A percentile compares a stretch with the other conserved stretches of the same genome.
Evolutionary conservation across 92 coral and sea anemone species (phyloP).

Genomic region (Scolanthus callimorphus): DNA sequence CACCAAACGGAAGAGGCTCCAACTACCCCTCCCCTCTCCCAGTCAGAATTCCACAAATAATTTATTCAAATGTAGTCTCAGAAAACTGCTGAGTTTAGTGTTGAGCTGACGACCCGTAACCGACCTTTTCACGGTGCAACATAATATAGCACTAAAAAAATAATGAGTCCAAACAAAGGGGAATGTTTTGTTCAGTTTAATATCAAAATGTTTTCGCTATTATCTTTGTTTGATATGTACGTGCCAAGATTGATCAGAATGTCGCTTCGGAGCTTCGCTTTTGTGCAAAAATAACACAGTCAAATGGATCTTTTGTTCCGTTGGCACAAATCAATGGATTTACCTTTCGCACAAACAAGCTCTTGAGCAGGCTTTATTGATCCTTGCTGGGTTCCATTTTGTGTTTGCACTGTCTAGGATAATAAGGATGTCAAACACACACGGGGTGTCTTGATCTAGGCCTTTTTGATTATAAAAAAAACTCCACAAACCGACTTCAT

Average conservation of each 20-base stretch:
- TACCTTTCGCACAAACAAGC: background rate
- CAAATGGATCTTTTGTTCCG: background rate
- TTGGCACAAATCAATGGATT: background rate
- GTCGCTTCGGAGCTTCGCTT: background rate
- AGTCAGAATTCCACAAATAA: too few species aligned
- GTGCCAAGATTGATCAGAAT: background rate
- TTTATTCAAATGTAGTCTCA: too few species aligned
- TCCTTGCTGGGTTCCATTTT: background rate
- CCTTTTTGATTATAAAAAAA: background rate
- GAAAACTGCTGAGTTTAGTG: too few species aligned
- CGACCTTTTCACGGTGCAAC: too few species aligned
- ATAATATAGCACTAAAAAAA: too few species aligned
- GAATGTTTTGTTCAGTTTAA: too few species aligned
- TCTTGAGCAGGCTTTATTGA: background rate
- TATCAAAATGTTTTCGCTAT: too few species aligned
- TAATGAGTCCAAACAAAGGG: too few species aligned
- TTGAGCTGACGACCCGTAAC: too few species aligned
- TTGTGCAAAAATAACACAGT: background rate
- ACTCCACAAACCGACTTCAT: background rate
- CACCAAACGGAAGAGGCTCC: too few species aligned
- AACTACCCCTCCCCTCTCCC: too few species aligned
- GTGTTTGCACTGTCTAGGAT: background rate
- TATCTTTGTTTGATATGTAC: too few species aligned
- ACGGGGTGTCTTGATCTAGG: background rate
- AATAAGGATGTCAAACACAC: background rate